These are phyloP conservation scores for Cololabis saira DNA, from an alignment of 2,113 vertebrate species.

Conservation along the genomic window DNA sequence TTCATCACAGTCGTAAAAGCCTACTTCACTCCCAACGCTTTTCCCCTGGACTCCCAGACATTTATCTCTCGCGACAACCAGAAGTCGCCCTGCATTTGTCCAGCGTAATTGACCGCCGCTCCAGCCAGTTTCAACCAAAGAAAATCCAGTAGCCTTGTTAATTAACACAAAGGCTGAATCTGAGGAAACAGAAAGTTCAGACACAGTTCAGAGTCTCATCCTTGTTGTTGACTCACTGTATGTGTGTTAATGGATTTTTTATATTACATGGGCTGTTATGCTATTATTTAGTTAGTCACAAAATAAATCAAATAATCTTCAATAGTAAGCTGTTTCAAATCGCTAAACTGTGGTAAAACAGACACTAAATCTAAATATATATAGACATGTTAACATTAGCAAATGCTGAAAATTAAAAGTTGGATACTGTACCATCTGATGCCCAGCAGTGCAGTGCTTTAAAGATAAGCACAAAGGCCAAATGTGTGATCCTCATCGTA, in stretches of 20 bases:
- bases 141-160: slow-evolving; percentile 29
- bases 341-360: neutral
- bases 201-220: neutral
- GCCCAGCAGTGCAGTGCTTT: slow-evolving; percentile 42
- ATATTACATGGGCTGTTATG: too few species aligned
- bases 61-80: slow-evolving; percentile 73
- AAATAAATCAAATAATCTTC: too few species aligned
- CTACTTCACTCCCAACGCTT: slow-evolving; percentile 81
- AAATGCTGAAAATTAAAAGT: slow-evolving; percentile 2
- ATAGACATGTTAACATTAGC: neutral
- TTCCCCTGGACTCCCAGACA: slow-evolving; percentile 87
- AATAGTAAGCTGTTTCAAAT: neutral
- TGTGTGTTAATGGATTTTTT: too few species aligned
- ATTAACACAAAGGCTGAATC: slow-evolving; percentile 48
- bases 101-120: slow-evolving; percentile 75
- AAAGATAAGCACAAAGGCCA: slow-evolving; percentile 44
- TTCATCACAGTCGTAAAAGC: slow-evolving; percentile 84
- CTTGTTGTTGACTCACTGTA: too few species aligned
- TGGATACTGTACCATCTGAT: slow-evolving; percentile 45
- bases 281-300: neutral
- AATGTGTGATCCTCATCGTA: slow-evolving; percentile 22
- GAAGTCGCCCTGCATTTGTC: slow-evolving; percentile 84
- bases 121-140: slow-evolving; percentile 3
- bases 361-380: neutral
- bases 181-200: slow-evolving; percentile 8